phyloP scores from a whole-genome alignment of 2,888 invertebrate species.

The Hermaeophaga mercurialis region DNA sequence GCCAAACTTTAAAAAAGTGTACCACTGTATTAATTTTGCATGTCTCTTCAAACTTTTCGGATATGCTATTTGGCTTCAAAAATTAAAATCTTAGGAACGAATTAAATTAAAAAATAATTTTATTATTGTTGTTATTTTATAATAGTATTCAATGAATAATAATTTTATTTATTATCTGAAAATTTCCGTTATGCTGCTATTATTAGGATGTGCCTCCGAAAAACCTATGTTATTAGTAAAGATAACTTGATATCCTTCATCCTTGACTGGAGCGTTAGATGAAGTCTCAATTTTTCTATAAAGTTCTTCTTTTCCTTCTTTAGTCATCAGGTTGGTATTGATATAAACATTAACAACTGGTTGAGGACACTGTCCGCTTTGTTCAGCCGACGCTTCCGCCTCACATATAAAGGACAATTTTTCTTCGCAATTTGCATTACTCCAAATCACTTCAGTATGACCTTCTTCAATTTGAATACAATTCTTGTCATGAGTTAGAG shows the following conservation, averaged over 20 bases:
- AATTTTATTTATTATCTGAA: too few species aligned
- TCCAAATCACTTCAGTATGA: conserved; percentile 4
- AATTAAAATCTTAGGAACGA: too few species aligned
- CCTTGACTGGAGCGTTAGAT: neutral
- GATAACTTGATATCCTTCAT: neutral
- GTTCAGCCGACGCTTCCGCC: neutral
- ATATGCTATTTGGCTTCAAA: too few species aligned
- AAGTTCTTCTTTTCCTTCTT: conserved; percentile 1
- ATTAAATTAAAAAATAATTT: too few species aligned
- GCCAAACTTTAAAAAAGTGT: too few species aligned
- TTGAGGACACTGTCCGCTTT: neutral
- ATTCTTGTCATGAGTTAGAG: neutral
- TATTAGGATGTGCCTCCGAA: too few species aligned
- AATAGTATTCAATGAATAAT: too few species aligned
- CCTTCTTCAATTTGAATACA: conserved; percentile 14
- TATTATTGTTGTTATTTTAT: too few species aligned
- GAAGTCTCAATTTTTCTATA: neutral
- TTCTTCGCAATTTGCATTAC: neutral
- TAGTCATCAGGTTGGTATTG: conserved; percentile 13
- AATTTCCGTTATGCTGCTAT: too few species aligned
- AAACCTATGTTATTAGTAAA: neutral
- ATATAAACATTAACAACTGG: conserved; percentile 21
- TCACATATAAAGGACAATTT: conserved; percentile 12
- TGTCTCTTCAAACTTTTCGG: too few species aligned
- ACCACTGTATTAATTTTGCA: too few species aligned